Percentiles rank a stretch among this genome's conserved stretches.
Conservation (phyloP, 23 tunicate species). For the Diplosoma virens region DNA sequence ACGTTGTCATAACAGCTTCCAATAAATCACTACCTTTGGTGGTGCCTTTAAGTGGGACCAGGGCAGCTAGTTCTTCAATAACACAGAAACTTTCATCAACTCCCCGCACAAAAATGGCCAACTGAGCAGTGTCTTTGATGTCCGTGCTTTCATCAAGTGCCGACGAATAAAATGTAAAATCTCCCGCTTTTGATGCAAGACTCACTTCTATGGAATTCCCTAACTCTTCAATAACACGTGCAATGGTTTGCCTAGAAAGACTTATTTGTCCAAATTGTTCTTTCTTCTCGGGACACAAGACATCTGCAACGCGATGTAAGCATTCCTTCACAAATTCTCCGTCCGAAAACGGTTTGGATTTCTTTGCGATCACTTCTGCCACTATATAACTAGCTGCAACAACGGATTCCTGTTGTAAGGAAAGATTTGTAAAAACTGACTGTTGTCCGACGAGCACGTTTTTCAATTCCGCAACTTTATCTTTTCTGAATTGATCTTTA, state of each 20-base stretch:
- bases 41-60: constrained; percentile 38
- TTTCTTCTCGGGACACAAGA: constrained; percentile 39
- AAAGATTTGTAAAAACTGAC: constrained; percentile 37
- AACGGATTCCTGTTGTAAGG: constrained; percentile 49
- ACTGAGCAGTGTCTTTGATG: constrained; percentile 32
- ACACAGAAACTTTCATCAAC: constrained; percentile 9
- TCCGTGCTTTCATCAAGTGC: constrained; percentile 41
- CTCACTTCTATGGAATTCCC: constrained; percentile 21
- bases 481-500: constrained; percentile 19
- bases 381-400: constrained; percentile 65
- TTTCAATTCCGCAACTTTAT: constrained; percentile 21
- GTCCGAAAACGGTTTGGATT: constrained; percentile 46
- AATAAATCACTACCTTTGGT: constrained; percentile 26
- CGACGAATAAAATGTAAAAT: constrained; percentile 28
- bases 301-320: constrained; percentile 31
- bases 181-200: constrained; percentile 21
- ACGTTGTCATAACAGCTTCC: constrained; percentile 16
- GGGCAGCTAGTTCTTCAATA: constrained; percentile 36
- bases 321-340: constrained; percentile 49
- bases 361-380: constrained; percentile 66
- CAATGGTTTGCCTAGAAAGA: constrained; percentile 29
- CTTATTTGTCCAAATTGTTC: constrained; percentile 32
- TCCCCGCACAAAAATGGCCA: constrained; percentile 34
- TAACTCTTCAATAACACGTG: constrained; percentile 23
- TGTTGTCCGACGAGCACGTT: constrained; percentile 37